phyloP scores from a whole-genome alignment of 2,797 vertebrate genomes.

The Apogon talboti region DNA sequence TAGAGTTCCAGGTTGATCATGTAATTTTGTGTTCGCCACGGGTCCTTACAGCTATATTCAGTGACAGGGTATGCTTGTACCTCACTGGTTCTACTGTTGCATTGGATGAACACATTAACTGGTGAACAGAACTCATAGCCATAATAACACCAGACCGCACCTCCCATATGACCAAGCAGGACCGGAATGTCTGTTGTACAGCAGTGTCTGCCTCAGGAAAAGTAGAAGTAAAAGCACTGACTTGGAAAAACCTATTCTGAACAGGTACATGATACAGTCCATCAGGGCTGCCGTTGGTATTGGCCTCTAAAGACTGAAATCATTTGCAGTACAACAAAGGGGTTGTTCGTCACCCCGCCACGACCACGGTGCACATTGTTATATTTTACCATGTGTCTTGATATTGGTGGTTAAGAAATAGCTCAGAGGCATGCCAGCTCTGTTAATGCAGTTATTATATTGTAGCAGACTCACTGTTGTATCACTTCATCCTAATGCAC shows the following conservation, averaged over 20 bases:
- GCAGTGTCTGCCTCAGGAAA: slow-evolving; percentile 34
- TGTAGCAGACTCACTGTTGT: slow-evolving; percentile 13
- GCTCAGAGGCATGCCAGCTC: slow-evolving; percentile 7
- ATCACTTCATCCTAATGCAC: not conserved
- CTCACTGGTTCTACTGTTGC: slow-evolving; percentile 23
- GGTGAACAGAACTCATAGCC: slow-evolving; percentile 36
- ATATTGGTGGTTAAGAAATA: slow-evolving; percentile 15
- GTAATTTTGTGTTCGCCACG: slow-evolving; percentile 18
- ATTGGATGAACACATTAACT: slow-evolving; percentile 57
- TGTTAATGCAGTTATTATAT: slow-evolving; percentile 17
- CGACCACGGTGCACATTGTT: not conserved
- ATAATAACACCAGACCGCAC: slow-evolving; percentile 36
- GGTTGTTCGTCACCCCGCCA: not conserved
- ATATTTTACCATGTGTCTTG: slow-evolving; percentile 20
- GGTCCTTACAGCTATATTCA: slow-evolving; percentile 26
- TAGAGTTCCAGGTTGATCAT: slow-evolving; percentile 8
- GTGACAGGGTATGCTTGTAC: slow-evolving; percentile 44
- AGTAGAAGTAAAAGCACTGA: slow-evolving; percentile 42
- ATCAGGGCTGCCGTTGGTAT: slow-evolving; percentile 14
- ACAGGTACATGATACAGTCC: slow-evolving; percentile 23
- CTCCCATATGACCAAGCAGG: slow-evolving; percentile 35
- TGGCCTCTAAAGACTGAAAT: slow-evolving; percentile 27
- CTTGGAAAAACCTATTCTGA: slow-evolving; percentile 30
- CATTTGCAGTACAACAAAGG: slow-evolving; percentile 7
- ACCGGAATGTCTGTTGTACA: slow-evolving; percentile 34